Evolutionary conservation across 2,113 vertebrate genomes (phyloP).

Genomic region (Addax nasomaculatus): DNA sequence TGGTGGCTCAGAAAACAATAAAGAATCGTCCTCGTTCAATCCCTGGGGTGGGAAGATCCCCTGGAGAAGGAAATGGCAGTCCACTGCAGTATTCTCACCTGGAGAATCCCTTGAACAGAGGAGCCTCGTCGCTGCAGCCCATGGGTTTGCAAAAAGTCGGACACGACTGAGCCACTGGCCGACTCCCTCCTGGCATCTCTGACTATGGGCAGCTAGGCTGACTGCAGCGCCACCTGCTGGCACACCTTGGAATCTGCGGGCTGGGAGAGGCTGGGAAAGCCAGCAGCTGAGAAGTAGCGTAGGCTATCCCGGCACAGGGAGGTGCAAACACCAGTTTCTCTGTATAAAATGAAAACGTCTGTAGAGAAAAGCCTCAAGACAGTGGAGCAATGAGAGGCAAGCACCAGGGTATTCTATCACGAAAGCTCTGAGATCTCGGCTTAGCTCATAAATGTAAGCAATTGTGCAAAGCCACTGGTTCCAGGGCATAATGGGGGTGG

Average conservation of each 20-base stretch:
- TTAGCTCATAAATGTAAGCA: neutral
- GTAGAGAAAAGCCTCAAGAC: neutral
- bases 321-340: neutral
- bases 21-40: neutral
- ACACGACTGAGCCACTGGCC: neutral
- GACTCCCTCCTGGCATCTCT: neutral
- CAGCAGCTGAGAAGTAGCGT: neutral
- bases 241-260: neutral
- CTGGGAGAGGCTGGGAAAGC: neutral
- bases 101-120: neutral
- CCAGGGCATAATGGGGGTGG: accelerated
- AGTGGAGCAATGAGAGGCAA: neutral
- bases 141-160: neutral
- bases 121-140: neutral
- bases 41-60: neutral
- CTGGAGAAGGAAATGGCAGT: neutral
- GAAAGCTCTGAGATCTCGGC: neutral
- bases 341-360: neutral
- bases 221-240: conserved; percentile 51
- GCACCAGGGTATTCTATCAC: neutral
- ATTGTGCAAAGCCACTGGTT: neutral
- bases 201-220: neutral
- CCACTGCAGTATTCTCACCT: neutral
- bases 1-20: neutral
- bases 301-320: neutral